Evolutionary conservation across 2,113 vertebrate species (phyloP), one percentile per base, ranked within the genome.

Genomic region (Cairina moschata): DNA sequence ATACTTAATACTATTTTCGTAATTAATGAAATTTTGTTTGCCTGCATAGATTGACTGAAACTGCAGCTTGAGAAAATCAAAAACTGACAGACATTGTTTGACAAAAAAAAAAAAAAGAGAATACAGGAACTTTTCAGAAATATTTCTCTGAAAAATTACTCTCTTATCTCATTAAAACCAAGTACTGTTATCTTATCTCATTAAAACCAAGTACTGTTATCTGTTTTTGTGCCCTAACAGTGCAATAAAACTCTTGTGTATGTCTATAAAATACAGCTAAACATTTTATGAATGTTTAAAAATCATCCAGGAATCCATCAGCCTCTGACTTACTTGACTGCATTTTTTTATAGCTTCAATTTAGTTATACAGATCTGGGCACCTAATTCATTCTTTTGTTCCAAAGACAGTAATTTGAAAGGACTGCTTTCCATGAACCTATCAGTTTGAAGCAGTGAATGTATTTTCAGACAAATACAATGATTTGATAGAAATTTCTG

Each of bases 281-380:
- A 74, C 56, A 72, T 90, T 88, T 92, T 86, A 71, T 88, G 75
- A 73, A 78, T 88, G 62, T 72, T 97, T 92, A 92, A 94, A 92
- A 95, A 90, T 76, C 66, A 88, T 71, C 55, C 54, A 90, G 54
- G 44, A 97, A 93, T 96, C 67, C 65, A 90, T 91, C 86, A 95
- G 36, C 0, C 0, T 67, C 79, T 92, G 84, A 93, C 44, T 85
- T 94, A 63, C n/a, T 86, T 89, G 65, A 89, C 34, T 13, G 2
- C 21, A 8, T 13, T 28, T 46, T 62, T 50, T 76, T 48, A 66
- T 71, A 60, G 4, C 23, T 75, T 86, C 75, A 63, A 72, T 95
- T 93, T 93, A 91, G 63, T 90, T 88, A 32, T 32, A 75, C 21
- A 60, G 20, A 86, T 77, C 55, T 85, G n/a, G 42, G 56, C 42